Conservation (phyloP, 2,888 invertebrate species). For the Caenorhabditis parvicauda region DNA sequence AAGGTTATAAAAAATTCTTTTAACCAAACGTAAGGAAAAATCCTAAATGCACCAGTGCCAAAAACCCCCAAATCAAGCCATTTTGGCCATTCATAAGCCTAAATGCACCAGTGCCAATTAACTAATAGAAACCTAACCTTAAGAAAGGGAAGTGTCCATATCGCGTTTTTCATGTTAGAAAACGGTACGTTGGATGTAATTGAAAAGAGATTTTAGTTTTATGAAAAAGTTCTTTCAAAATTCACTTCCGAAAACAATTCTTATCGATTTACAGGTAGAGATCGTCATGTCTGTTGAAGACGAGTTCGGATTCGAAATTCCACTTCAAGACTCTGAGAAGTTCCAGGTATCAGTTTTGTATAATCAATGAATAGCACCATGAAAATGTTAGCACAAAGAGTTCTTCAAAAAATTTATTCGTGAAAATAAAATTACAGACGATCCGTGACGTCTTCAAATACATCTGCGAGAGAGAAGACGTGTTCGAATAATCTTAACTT, state of each 20-base stretch:
- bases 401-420: neutral
- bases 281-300: constrained; percentile 99
- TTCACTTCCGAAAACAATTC: too few relatives aligned
- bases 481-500: constrained; percentile 31
- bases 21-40: too few relatives aligned
- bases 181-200: too few relatives aligned
- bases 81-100: too few relatives aligned
- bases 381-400: constrained; percentile 25
- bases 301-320: constrained; percentile 75
- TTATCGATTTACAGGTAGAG: constrained; percentile 72
- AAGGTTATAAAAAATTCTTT: too few relatives aligned
- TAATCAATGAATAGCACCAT: neutral
- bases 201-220: neutral
- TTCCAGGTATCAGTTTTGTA: constrained; percentile 22
- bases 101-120: too few relatives aligned
- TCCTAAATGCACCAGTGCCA: too few relatives aligned
- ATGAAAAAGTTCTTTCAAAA: neutral
- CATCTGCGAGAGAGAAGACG: constrained; percentile 48
- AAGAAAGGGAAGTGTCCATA: too few relatives aligned
- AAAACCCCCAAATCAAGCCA: too few relatives aligned
- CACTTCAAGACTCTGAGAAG: constrained; percentile 41
- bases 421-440: constrained; percentile 1
- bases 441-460: constrained; percentile 38
- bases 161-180: too few relatives aligned
- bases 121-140: too few relatives aligned